These are phyloP conservation scores for Vulpes ferrilata DNA, from an alignment of 2,113 vertebrate species.

Conservation along the genomic window DNA sequence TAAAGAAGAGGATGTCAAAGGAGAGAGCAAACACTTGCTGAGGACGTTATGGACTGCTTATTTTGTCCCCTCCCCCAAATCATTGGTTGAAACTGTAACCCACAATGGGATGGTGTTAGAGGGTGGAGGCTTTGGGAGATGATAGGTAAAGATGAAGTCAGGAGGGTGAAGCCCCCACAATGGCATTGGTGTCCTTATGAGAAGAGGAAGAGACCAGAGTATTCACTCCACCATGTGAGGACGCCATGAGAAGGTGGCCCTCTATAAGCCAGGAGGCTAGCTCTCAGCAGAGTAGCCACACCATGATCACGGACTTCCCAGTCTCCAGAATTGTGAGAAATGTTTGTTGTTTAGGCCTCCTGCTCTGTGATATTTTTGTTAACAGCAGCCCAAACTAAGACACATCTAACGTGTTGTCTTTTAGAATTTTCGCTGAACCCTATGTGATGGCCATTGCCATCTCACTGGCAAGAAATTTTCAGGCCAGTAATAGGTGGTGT, in stretches of 20 bases:
- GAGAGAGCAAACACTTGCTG: neutral
- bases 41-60: neutral
- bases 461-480: conserved; percentile 11
- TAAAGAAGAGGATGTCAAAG: neutral
- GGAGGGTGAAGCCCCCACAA: neutral
- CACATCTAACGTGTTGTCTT: neutral
- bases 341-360: neutral
- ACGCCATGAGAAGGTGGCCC: neutral
- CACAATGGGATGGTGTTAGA: neutral
- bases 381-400: neutral
- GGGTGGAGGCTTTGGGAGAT: neutral
- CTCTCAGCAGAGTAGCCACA: neutral
- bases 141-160: neutral
- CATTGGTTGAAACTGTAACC: neutral
- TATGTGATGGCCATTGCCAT: neutral
- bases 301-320: neutral
- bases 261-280: neutral
- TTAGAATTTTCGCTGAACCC: neutral
- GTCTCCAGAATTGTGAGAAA: neutral
- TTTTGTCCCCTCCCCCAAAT: neutral
- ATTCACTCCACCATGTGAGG: neutral
- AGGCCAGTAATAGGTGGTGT: neutral
- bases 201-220: neutral
- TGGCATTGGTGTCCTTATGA: neutral
- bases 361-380: neutral